Evolutionary conservation across 1,140 invertebrate species (phyloP).

Genomic region (Platyura marginata): DNA sequence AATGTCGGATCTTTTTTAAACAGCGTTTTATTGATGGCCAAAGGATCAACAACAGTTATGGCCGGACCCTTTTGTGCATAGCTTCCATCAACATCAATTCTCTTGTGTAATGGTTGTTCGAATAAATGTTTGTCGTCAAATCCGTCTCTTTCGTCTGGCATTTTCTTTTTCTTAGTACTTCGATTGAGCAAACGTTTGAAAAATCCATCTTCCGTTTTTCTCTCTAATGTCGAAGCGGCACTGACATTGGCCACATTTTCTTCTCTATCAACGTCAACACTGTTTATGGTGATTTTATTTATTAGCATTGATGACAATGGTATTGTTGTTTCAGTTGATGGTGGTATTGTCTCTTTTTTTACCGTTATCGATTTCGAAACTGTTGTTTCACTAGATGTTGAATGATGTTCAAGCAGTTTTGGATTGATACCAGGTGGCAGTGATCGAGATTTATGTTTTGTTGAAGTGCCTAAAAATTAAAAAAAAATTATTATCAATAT

Average conservation of each 20-base stretch:
- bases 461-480: neutral
- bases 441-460: constrained; percentile 42
- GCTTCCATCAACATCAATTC: neutral
- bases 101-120: neutral
- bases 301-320: too few relatives aligned
- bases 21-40: neutral
- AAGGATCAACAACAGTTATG: neutral
- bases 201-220: constrained; percentile 38
- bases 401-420: constrained; percentile 7
- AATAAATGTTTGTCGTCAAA: constrained; percentile 25
- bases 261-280: too few relatives aligned
- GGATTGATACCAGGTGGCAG: constrained; percentile 34
- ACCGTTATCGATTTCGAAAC: too few relatives aligned
- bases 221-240: constrained; percentile 12
- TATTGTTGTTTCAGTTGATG: too few relatives aligned
- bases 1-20: neutral
- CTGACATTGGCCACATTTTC: too few relatives aligned
- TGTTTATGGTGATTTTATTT: too few relatives aligned
- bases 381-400: neutral
- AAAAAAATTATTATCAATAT: too few relatives aligned
- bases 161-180: constrained; percentile 29
- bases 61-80: neutral
- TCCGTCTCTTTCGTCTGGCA: neutral
- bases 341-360: too few relatives aligned
- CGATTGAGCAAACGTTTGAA: constrained; percentile 42